Percentiles rank a stretch among this genome's conserved stretches.
These are phyloP conservation scores for Porites evermanni DNA, from an alignment of 92 coral and sea anemone species.

Conservation along the genomic window DNA sequence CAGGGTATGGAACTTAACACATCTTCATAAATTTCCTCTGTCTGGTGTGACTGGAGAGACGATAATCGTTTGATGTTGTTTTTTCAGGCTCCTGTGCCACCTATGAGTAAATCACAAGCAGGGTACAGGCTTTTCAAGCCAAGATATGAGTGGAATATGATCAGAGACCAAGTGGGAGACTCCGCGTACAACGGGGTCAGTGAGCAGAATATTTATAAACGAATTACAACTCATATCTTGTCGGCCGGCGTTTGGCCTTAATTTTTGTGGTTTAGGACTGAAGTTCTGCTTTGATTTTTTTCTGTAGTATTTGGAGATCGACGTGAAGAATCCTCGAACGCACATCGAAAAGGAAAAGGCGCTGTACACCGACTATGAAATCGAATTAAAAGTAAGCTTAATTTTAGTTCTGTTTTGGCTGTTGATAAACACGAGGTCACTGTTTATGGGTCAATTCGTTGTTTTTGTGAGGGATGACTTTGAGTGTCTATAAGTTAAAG, in stretches of 20 bases:
- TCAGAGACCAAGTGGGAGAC: slow-evolving; percentile 73
- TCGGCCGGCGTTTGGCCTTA: no score
- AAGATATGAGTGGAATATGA: slow-evolving; percentile 50
- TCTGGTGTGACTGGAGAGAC: slow-evolving; percentile 9
- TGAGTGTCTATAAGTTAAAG: no score
- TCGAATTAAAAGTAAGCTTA: slow-evolving; percentile 75
- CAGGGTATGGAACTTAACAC: slow-evolving; percentile 14
- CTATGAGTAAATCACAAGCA: slow-evolving; percentile 26
- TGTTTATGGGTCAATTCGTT: no score
- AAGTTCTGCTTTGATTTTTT: neutral
- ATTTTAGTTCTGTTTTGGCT: neutral
- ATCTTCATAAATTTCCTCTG: neutral
- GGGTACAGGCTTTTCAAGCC: slow-evolving; percentile 46
- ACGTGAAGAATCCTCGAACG: slow-evolving; percentile 86
- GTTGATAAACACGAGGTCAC: no score
- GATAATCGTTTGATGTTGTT: slow-evolving; percentile 12
- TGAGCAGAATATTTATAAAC: no score
- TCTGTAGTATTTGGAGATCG: slow-evolving; percentile 76
- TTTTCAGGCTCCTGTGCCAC: slow-evolving; percentile 31
- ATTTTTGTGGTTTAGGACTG: neutral
- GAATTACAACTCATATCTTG: no score
- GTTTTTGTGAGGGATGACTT: no score
- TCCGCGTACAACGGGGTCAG: slow-evolving; percentile 56
- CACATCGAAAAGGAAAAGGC: slow-evolving; percentile 85
- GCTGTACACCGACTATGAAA: slow-evolving; percentile 84